Base-by-base conservation (phyloP, 2,797 vertebrate species). In the Chiroxiphia lanceolata region DNA sequence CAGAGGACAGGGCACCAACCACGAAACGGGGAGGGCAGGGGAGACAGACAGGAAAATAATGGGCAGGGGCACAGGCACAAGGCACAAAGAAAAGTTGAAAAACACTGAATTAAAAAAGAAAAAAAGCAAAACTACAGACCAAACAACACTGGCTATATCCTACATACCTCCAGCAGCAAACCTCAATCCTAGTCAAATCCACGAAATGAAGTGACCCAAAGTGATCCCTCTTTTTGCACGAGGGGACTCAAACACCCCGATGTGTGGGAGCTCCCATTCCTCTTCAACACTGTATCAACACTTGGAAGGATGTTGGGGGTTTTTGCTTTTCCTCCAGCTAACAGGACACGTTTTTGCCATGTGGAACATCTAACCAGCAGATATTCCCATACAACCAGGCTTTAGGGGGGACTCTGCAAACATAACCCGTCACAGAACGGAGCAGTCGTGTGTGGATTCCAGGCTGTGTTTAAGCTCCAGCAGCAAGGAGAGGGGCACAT, bases 121-220 rank as follows among this genome's bases (percentile, higher is more conserved):
- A 72, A 33, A 16, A 21, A 15, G 40, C 38, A 31, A 63, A 97
- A 85, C 97, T 96, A 92, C 60, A 85, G 81, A 87, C 53, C 81
- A 87, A 90, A 96, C 95, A 95, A 96, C 87, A 97, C 95, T 85
- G 87, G 91, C 97, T 97, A 96, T 60, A 94, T 96, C 96, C 97
- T 96, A 95, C 93, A 86, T 94, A 97, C 89, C 95, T 97, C 96
- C 95, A 95, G 91, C 87, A 96, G 97, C 95, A 96, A 97, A 95
- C 91, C 97, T 94, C 96, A 97, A 90, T 97, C 95, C 97, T 96
- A 96, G 92, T 94, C 96, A 97, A 91, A 95, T 95, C 92, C 97
- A 96, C 13, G 94, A 95, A 96, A 95, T 48, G 78, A 95, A 87
- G 91, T 91, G 83, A 96, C 96, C 94, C 92, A 82, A 97, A 97